A percentile compares a stretch with the other conserved stretches of the same genome.
These are phyloP conservation scores for Dromiciops gliroides DNA, from an alignment of 2,113 vertebrate species.

Conservation along the genomic window DNA sequence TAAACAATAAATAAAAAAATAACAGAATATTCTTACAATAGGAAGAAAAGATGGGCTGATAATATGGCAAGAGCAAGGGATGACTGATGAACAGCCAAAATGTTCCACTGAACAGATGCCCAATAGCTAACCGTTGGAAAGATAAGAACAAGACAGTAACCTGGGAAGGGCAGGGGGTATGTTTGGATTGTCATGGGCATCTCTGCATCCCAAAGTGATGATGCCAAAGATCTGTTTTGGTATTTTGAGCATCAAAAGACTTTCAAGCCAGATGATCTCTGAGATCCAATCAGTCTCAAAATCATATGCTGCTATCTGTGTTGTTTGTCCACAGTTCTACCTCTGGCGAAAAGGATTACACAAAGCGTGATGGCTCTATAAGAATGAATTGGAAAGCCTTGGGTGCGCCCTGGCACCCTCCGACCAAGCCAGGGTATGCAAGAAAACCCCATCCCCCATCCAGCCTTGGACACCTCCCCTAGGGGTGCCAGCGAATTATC, in stretches of 20 bases:
- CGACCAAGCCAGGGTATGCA: no score
- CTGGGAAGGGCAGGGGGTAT: not conserved
- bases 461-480: no score
- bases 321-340: not conserved
- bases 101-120: not conserved
- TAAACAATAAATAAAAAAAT: no score
- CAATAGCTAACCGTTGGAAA: not conserved
- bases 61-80: not conserved
- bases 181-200: not conserved
- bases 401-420: no score
- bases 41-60: not conserved
- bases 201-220: not conserved
- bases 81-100: not conserved
- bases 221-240: not conserved
- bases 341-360: not conserved
- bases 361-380: no score
- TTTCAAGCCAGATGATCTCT: not conserved
- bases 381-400: no score
- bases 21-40: no score
- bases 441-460: no score
- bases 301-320: not conserved
- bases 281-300: not conserved
- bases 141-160: not conserved
- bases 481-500: no score
- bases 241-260: not conserved